These are phyloP conservation scores for Archilochus colubris DNA, from an alignment of 2,113 vertebrate species.

Conservation along the genomic window DNA sequence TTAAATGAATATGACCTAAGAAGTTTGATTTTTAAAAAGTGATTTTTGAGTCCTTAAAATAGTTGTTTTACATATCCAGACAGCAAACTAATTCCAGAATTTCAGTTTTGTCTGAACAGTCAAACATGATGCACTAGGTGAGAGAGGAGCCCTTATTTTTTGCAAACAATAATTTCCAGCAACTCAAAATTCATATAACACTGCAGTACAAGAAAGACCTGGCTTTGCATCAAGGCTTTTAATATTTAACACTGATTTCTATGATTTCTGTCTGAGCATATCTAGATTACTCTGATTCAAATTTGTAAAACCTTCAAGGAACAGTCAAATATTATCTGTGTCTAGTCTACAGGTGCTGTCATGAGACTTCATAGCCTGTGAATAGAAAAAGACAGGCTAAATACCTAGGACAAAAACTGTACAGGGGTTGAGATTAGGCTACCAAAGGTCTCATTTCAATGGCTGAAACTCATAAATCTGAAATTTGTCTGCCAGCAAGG, in stretches of 20 bases:
- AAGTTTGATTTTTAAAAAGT: neutral
- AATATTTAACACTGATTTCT: neutral
- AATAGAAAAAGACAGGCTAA: neutral
- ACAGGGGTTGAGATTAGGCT: neutral
- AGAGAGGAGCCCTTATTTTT: neutral
- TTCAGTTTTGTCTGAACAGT: neutral
- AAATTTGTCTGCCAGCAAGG: neutral
- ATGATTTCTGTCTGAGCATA: neutral
- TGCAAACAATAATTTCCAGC: neutral
- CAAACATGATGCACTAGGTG: neutral
- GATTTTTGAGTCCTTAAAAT: neutral
- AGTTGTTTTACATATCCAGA: neutral
- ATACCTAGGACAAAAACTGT: neutral
- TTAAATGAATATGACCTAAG: neutral
- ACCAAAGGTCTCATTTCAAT: neutral
- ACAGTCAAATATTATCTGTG: neutral
- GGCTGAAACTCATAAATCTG: neutral
- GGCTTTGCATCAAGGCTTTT: neutral
- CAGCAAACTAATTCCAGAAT: neutral
- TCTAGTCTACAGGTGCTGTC: neutral
- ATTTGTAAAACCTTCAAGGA: neutral
- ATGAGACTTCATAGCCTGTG: neutral
- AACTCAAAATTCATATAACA: neutral
- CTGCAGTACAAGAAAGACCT: neutral
- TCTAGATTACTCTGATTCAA: constrained; percentile 9